Base-by-base conservation (phyloP, 37 sponge, comb jelly and placozoan species). In the Bolinopsis microptera region DNA sequence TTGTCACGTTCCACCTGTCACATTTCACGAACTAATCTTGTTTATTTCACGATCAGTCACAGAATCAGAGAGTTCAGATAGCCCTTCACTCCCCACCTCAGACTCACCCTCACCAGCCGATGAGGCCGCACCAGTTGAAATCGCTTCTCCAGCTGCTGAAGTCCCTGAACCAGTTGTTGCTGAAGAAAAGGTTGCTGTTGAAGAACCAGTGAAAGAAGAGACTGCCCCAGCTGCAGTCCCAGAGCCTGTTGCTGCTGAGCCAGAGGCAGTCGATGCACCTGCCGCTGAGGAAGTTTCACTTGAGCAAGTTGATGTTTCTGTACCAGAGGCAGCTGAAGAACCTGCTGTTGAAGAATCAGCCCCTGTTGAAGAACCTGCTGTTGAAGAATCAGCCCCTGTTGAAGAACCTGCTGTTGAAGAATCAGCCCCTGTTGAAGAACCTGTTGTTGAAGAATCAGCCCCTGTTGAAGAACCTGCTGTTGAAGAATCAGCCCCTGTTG, bases 21-120 rank as follows among this genome's bases (percentile, higher is more conserved):
- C n/a, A n/a, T n/a, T n/a, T n/a, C n/a, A 48, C 5, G 13, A 48
- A 48, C 61, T 48, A 48, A 48, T 48, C n/a, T n/a, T n/a, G 13
- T 48, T 48, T 48, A 18, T 48, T 48, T 48, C 61, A 48, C 61
- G 13, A 48, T 48, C 61, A 48, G 61, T 48, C 61, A 48, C 61
- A 13, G 61, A 5, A 13, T 5, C 61, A 18, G 61, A 48, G 13
- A 13, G 9, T 48, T 48, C 61, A 18, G 61, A 48, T 18, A 48
- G 61, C 61, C 9, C 61, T 13, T 13, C 61, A 18, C 61, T 48
- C 9, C 61, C 61, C 5, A 5, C 61, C 13, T 48, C 61, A 48
- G 61, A 48, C 13, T n/a, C n/a, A n/a, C n/a, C n/a, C n/a, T n/a
- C n/a, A 77, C 80, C 80, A 77, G 36, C 80, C 37, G 36, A 70